Evolutionary conservation across 2,888 invertebrate genomes (phyloP), one percentile per base, ranked within the genome.

Genomic region (Gymnosoma rotundatum): DNA sequence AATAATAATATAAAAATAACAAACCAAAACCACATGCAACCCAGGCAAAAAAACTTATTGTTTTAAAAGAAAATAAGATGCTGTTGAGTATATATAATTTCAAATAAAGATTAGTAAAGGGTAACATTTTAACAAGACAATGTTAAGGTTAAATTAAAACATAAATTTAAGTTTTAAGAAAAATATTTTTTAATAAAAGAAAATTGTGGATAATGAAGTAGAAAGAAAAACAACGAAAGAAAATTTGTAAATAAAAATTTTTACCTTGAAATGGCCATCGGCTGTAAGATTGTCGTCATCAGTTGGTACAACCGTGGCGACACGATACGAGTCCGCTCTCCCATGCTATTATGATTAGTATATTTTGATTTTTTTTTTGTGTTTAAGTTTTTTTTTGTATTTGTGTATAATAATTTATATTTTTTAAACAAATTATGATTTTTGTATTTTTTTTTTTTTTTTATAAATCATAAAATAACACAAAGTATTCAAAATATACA

Each of bases 241-340:
- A 50, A 32, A 74, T 50, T 50, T 48, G 4, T 66, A 75, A 56
- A 76, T 60, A n/a, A 60, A 66, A 75, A 78, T 83, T 74, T 88
- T 90, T 92, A 97, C 97, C 97, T 97, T 97, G 93, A 95, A 95
- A 94, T 96, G 96, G 93, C 98, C 98, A 94, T 97, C 97, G 90
- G 97, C 97, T 88, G 97, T 97, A 94, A 96, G 96, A 96, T 97
- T 97, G 95, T 98, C 98, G 93, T 97, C 97, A 94, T 96, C 95
- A 93, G 96, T 94, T 93, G 96, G 94, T 89, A 97, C 96, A 93
- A 98, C 96, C 92, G 98, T 98, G 90, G 98, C 98, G 94, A 97
- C 97, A 93, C 98, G 96, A 94, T 99, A 99, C 93, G 98, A 98
- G 94, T 98, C 98, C 93, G 97, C 95, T 93, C 97, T 96, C 94